Conservation (phyloP, 2,797 vertebrate species). For the Scleropages formosus region DNA sequence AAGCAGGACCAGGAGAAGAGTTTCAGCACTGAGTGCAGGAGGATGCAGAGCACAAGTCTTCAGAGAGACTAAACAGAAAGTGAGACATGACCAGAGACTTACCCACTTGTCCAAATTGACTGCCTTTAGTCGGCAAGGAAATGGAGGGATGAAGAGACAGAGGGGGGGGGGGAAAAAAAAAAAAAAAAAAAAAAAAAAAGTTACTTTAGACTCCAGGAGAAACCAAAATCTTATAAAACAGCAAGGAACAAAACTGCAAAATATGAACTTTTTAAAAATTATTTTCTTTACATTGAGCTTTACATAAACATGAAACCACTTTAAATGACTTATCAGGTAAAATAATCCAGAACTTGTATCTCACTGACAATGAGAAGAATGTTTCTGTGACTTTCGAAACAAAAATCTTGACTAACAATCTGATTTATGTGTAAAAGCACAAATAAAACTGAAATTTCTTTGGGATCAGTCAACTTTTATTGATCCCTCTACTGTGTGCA, state of each 20-base stretch:
- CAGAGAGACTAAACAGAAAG: background rate
- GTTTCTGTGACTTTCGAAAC: too few relatives aligned
- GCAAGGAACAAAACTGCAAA: background rate
- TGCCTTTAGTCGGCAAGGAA: constrained; percentile 52
- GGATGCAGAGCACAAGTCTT: background rate
- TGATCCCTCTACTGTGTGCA: too few relatives aligned
- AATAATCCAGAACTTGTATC: too few relatives aligned
- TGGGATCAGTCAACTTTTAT: too few relatives aligned
- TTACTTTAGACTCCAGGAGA: background rate
- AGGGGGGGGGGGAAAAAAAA: too few relatives aligned
- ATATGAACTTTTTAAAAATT: background rate
- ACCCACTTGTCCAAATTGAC: constrained; percentile 79
- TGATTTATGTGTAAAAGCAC: too few relatives aligned
- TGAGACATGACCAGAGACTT: constrained; percentile 45
- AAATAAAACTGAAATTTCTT: too few relatives aligned
- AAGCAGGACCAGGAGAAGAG: constrained; percentile 6
- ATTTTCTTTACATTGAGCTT: background rate
- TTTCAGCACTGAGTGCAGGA: background rate
- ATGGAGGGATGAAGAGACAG: constrained; percentile 24
- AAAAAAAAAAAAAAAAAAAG: constrained; percentile 30
- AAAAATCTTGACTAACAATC: too few relatives aligned
- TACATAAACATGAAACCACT: too few relatives aligned
- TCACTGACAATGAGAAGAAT: too few relatives aligned
- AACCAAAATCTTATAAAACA: constrained; percentile 9
- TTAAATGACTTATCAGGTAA: too few relatives aligned